Evolutionary conservation across 2,888 invertebrate genomes (phyloP), one percentile per base, ranked within the genome.

Genomic region (Scaptomyza flava): DNA sequence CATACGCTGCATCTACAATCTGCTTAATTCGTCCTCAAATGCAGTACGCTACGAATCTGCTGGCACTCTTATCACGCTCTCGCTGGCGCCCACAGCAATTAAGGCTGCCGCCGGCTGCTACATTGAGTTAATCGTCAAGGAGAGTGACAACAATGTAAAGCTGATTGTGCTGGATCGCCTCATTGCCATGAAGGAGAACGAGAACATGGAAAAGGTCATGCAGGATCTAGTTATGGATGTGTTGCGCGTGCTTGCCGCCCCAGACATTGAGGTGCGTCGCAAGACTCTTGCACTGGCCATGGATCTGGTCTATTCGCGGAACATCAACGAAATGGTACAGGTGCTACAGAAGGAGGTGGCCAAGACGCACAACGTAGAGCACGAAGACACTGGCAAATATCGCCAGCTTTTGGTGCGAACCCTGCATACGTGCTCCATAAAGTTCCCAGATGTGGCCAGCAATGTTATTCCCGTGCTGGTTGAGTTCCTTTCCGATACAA

Each of bases 131-230:
- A 98, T 99, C 69, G 96, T 99, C n/a, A 99, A 99, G 92, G 99
- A 99, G 92, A 98, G 98, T 92, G 99, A 99, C 92, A 99, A 99
- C 93, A 99, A 99, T 93, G 99, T 99, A 14, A 99, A 99, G 93
- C 93, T 99, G 63, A 99, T 99, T 82, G 99, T 99, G 8, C 93
- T 99, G 86, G 99, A 98, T 89, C 95, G 99, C 20, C 93, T 99
- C 72, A 96, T 97, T 77, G 96, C 96, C 2, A 94, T 99, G 91
- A 96, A 96, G 73, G 97, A 96, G 70, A 94, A 95, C 84, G 96
- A 96, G 20, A 94, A 94, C 53, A 96, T 96, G 91, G 98, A 98
- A 89, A 95, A 97, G 75, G 97, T 98, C 17, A 94, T 97, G 61
- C 85, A 85, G 66, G 98, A 98, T 87, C 93, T 98, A 61, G 97